A percentile compares a stretch with the other conserved stretches of the same genome.
Evolutionary conservation across 2,797 vertebrate species (phyloP).

Genomic region (Dendrocincla tyrannina): DNA sequence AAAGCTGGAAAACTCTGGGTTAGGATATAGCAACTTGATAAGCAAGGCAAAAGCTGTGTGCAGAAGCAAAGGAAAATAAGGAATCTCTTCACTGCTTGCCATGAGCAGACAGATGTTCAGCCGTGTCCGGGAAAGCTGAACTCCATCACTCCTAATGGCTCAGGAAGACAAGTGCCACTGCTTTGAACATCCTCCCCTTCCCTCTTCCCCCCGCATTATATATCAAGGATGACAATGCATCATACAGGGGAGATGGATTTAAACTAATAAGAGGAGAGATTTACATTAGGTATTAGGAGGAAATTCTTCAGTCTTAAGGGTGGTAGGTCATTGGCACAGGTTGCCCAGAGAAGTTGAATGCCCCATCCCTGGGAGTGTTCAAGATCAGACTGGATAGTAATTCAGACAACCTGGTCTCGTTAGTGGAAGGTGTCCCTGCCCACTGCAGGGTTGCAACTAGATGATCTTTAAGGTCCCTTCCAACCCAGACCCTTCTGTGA

Average conservation of each 20-base stretch:
- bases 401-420: background rate
- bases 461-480: background rate
- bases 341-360: background rate
- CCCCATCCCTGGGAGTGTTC: background rate
- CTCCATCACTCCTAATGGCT: background rate
- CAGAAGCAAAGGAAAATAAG: background rate
- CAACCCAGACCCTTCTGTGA: background rate
- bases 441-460: fast-evolving
- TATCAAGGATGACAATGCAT: fast-evolving
- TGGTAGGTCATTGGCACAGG: background rate
- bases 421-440: background rate
- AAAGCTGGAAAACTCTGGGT: background rate
- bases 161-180: fast-evolving
- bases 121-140: background rate
- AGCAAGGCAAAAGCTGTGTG: background rate
- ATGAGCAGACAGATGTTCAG: background rate
- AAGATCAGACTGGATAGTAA: background rate
- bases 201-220: background rate
- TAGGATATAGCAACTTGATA: background rate
- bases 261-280: background rate
- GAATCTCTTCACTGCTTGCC: background rate
- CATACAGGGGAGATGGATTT: fast-evolving
- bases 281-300: background rate
- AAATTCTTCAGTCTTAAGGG: background rate
- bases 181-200: background rate